A percentile compares a stretch with the other conserved stretches of the same genome.
phyloP scores from a whole-genome alignment of 1,140 invertebrate species.

The Bombus haemorrhoidalis region DNA sequence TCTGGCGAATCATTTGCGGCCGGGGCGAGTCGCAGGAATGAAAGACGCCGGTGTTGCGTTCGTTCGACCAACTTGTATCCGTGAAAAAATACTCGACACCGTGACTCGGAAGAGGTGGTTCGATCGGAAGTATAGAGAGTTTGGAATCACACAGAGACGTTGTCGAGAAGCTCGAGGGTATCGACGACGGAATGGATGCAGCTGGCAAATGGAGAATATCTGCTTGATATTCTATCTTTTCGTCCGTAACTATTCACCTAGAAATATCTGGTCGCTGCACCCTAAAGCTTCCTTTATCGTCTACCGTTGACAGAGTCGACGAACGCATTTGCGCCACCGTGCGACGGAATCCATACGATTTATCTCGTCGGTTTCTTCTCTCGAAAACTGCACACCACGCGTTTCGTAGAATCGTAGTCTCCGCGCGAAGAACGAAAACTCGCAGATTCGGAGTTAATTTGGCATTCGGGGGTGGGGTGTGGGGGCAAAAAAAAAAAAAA shows the following conservation, averaged over 20 bases:
- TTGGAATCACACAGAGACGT: background rate
- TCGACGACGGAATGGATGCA: background rate
- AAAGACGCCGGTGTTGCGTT: background rate
- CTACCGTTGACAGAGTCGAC: background rate
- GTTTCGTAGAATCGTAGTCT: no score
- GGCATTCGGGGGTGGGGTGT: background rate
- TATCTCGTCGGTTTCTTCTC: background rate
- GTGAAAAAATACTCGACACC: background rate
- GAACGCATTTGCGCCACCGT: background rate
- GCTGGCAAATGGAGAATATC: background rate
- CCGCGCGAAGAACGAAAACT: background rate
- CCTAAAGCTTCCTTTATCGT: no score
- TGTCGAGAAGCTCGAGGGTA: background rate
- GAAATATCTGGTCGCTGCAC: background rate
- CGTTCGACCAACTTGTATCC: background rate
- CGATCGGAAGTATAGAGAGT: background rate
- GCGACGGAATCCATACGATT: background rate
- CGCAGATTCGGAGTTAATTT: no score
- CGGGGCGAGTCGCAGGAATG: background rate
- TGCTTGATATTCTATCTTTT: background rate
- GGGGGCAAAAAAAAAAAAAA: no score
- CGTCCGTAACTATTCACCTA: no score
- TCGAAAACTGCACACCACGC: no score
- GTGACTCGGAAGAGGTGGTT: background rate
- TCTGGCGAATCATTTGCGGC: constrained; percentile 53